These are phyloP conservation scores for Muntiacus reevesi DNA, from an alignment of 2,113 vertebrate genomes.

Conservation along the genomic window DNA sequence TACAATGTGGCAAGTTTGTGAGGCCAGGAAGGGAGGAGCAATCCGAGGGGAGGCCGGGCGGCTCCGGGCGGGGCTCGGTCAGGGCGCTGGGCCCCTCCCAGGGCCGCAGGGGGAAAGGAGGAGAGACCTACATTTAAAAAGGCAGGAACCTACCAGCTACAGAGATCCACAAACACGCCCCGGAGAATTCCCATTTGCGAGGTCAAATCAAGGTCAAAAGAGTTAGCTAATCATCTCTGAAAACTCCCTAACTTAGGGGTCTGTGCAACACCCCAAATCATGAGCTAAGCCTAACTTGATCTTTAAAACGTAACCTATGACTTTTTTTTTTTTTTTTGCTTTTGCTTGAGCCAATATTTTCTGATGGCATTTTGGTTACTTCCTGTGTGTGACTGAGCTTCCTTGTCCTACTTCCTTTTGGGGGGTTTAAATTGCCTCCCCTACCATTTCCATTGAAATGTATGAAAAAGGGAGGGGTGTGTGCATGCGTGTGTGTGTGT, in stretches of 20 bases:
- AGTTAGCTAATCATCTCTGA: conserved; percentile 8
- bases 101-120: conserved; percentile 39
- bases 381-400: conserved; percentile 66
- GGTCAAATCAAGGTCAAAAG: conserved; percentile 50
- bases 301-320: background rate
- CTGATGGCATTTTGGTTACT: conserved; percentile 55
- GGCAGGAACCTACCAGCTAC: conserved; percentile 28
- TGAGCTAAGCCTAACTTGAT: background rate
- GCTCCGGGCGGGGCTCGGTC: background rate
- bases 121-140: conserved; percentile 40
- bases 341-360: conserved; percentile 18
- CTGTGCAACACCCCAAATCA: background rate
- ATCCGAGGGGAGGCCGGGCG: conserved; percentile 11
- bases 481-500: background rate
- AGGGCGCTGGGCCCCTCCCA: background rate
- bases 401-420: conserved; percentile 48
- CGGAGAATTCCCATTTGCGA: conserved; percentile 18
- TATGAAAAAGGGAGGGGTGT: background rate
- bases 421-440: background rate
- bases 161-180: background rate
- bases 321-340: background rate
- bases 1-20: conserved; percentile 22
- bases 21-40: conserved; percentile 15
- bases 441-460: background rate
- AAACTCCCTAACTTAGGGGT: conserved; percentile 13